A percentile compares a stretch with the other conserved stretches of the same genome.
Conservation (phyloP, 2,113 vertebrate species). For the Vulpes ferrilata region DNA sequence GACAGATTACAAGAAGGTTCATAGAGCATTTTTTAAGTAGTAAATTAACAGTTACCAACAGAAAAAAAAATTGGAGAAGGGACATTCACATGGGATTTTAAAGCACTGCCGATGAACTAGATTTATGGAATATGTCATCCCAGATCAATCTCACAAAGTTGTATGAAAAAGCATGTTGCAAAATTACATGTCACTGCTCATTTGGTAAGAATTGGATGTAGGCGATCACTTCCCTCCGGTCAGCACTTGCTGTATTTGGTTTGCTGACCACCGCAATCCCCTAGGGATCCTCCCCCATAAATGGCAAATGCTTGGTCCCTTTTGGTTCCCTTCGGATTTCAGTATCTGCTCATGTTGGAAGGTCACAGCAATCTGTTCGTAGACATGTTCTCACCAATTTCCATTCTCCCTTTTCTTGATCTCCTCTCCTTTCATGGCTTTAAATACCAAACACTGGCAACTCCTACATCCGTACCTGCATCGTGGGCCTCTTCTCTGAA, state of each 20-base stretch:
- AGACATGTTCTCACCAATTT: background rate
- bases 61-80: background rate
- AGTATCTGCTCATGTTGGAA: constrained; percentile 6
- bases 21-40: background rate
- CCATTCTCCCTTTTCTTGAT: background rate
- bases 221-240: background rate
- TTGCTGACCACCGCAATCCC: background rate
- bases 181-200: background rate
- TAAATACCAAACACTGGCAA: background rate
- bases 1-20: background rate
- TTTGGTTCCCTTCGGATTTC: background rate
- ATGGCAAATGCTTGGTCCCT: background rate
- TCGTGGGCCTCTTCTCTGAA: background rate
- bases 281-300: background rate
- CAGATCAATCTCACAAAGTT: background rate
- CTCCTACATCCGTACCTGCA: background rate
- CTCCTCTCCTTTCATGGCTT: background rate
- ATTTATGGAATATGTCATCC: background rate
- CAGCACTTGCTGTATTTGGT: background rate
- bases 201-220: background rate
- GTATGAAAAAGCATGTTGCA: background rate
- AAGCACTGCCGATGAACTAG: background rate
- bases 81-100: background rate
- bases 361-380: background rate
- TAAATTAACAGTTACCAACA: background rate